Evolutionary conservation across 2,797 vertebrate genomes (phyloP), one percentile per base, ranked within the genome.

Genomic region (Percopsis omiscomaycus): DNA sequence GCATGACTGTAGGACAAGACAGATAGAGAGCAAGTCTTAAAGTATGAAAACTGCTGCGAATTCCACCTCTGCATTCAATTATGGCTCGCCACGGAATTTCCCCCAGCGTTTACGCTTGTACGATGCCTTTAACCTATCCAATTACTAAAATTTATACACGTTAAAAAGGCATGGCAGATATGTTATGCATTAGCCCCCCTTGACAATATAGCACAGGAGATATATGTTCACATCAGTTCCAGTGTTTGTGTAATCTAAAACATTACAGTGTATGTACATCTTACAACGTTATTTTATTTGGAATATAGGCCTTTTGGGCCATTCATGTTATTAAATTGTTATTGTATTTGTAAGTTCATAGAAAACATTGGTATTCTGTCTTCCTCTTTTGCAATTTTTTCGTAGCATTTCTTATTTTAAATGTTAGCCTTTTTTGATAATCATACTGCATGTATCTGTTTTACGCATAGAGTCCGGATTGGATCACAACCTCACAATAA

Each of bases 31-130:
- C 37, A 45, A 14, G 5, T 46, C 61, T 9, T 10, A 37, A 55
- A 62, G 62, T 1, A 62, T 69, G 50, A 1, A n/a, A 15, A 55
- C 28, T 22, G 27, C 54, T 28, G 61, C 13, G 58, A 61, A 28
- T 66, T 29, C 11, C 52, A 61, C 27, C 13, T 59, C 58, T 84
- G 84, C 64, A 70, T 78, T 54, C 73, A 81, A 84, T 84, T 83
- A 84, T 64, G 62, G 53, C 53, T 55, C 52, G 48, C 72, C 54
- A 74, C 37, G 81, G 78, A 81, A 79, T 77, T 62, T 59, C 72
- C 71, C 11, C 71, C 59, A 52, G 32, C 6, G 32, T 53, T 22
- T 54, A 52, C 30, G n/a, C 46, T 37, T 6, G 30, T 0, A 22
- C 45, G 3, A 59, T 12, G n/a, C 57, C 53, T 3, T 13, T 0